These are phyloP conservation scores for Galagoides demidoff DNA, from an alignment of 2,797 vertebrate species.

Conservation along the genomic window DNA sequence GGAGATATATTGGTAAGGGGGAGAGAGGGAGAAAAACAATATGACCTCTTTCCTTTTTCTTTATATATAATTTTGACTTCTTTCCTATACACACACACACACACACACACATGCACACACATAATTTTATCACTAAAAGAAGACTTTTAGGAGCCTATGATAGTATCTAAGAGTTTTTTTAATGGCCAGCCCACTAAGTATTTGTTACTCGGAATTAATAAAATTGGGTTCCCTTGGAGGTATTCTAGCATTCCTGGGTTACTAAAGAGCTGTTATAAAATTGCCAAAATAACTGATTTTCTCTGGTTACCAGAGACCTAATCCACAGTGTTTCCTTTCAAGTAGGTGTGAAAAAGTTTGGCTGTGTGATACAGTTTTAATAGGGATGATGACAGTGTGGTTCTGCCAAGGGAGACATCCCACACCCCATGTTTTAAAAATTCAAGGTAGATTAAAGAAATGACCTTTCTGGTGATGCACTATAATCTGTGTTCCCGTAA, in stretches of 20 bases:
- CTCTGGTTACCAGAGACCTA: conserved; percentile 58
- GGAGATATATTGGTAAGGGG: background rate
- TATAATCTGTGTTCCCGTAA: background rate
- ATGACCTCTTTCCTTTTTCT: background rate
- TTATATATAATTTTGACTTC: background rate
- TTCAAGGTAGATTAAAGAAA: conserved; percentile 32
- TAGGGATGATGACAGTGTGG: background rate
- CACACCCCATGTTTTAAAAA: background rate
- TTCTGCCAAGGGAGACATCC: conserved; percentile 40
- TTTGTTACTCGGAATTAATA: conserved; percentile 59
- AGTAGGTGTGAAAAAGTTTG: conserved; percentile 64
- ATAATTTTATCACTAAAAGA: conserved; percentile 38
- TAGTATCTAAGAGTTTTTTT: conserved; percentile 33
- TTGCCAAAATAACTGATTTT: conserved; percentile 70
- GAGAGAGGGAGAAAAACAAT: background rate
- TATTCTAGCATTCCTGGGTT: conserved; percentile 51
- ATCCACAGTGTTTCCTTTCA: conserved; percentile 63
- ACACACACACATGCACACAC: too few relatives aligned
- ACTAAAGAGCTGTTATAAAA: conserved; percentile 63
- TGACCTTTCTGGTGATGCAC: background rate
- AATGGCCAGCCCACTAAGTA: conserved; percentile 31
- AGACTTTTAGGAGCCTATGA: conserved; percentile 1
- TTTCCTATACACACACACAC: too few relatives aligned
- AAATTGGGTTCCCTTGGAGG: conserved; percentile 48
- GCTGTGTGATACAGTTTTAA: conserved; percentile 29